Conservation (phyloP, 2,888 invertebrate genomes). For the Tridacna gigas region DNA sequence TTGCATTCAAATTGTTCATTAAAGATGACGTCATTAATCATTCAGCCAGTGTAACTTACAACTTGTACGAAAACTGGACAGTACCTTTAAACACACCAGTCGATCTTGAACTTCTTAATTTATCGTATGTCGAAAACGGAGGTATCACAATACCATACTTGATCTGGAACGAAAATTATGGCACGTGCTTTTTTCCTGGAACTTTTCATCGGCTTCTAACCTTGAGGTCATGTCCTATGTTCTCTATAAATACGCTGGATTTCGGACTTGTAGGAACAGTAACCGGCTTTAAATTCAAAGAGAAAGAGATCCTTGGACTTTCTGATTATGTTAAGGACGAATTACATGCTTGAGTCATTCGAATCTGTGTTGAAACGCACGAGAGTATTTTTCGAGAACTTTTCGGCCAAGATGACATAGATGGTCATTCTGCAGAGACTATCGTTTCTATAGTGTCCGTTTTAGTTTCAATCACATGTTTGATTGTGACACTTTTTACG, state of each 20-base stretch:
- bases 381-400: background rate
- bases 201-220: background rate
- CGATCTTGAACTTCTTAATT: background rate
- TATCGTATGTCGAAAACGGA: background rate
- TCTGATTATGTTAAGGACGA: background rate
- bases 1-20: background rate
- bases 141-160: background rate
- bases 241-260: background rate
- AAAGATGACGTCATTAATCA: background rate
- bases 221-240: background rate
- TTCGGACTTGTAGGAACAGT: background rate
- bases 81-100: background rate
- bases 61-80: conserved; percentile 2
- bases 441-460: conserved; percentile 13
- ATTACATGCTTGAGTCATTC: background rate
- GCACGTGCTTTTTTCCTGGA: background rate
- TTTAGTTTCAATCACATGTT: conserved; percentile 38
- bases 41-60: background rate
- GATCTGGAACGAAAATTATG: background rate
- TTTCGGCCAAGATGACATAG: background rate
- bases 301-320: background rate
- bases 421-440: background rate
- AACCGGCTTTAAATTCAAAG: background rate
- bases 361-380: conserved; percentile 15
- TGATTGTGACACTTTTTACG: conserved; percentile 30